phyloP scores from a whole-genome alignment of 1,140 invertebrate species.

The Dendrolimus punctatus region DNA sequence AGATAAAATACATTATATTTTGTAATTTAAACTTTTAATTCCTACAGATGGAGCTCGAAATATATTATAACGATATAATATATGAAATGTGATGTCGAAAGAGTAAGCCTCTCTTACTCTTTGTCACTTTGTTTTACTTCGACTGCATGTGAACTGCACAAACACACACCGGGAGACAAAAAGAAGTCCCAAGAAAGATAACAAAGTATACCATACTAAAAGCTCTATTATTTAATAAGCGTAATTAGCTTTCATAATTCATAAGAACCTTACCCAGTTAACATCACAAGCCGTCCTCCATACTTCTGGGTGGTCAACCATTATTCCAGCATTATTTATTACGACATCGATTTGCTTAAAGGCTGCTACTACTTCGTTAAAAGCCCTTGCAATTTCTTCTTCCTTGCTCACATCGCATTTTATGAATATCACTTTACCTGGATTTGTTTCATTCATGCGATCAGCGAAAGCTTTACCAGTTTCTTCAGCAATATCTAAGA shows the following conservation, averaged over 20 bases:
- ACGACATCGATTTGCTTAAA: slow-evolving; percentile 76
- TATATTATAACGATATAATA: no score
- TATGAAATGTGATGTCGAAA: no score
- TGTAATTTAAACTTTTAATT: no score
- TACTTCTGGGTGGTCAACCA: slow-evolving; percentile 30
- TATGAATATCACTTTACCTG: slow-evolving; percentile 32
- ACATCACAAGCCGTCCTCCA: slow-evolving; percentile 34
- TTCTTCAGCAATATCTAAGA: slow-evolving; percentile 36
- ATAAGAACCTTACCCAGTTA: slow-evolving; percentile 31
- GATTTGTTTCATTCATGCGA: slow-evolving; percentile 25
- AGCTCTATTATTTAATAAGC: not conserved
- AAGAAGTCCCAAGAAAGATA: no score
- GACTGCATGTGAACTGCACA: no score
- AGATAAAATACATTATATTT: no score
- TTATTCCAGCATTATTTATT: slow-evolving; percentile 77
- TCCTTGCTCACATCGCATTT: slow-evolving; percentile 78
- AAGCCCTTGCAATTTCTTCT: slow-evolving; percentile 73
- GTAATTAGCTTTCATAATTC: no score
- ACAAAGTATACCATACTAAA: not conserved
- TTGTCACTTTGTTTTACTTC: no score
- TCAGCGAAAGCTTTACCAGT: slow-evolving; percentile 19
- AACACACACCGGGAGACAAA: no score
- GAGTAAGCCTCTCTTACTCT: no score
- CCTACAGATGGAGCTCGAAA: no score
- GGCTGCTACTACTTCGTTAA: slow-evolving; percentile 68